Evolutionary conservation across 2,113 vertebrate species (phyloP).

Genomic region (Cacatua alba): DNA sequence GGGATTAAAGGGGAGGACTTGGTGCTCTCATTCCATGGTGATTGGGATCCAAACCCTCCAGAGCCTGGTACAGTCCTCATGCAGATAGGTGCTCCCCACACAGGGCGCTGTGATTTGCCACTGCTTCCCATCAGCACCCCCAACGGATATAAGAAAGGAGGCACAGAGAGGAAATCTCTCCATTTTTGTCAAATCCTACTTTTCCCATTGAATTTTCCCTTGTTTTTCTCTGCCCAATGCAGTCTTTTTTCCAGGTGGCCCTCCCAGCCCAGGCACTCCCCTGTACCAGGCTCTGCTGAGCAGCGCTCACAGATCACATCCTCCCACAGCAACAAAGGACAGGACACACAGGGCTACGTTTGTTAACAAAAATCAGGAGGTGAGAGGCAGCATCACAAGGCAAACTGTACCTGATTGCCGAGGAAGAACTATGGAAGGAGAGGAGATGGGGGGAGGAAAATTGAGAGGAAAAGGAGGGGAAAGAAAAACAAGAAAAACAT

Average conservation of each 20-base stretch:
- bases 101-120: neutral
- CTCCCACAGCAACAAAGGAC: conserved; percentile 63
- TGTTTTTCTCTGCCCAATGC: neutral
- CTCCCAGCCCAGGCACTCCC: neutral
- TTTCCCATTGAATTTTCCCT: neutral
- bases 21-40: neutral
- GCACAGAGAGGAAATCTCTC: neutral
- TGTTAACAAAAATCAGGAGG: neutral
- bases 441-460: conserved; percentile 23
- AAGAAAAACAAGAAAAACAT: conserved; percentile 74
- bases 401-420: conserved; percentile 99
- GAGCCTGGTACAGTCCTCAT: conserved; percentile 57
- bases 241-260: rapidly evolving
- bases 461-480: conserved; percentile 34
- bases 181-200: neutral
- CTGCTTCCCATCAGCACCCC: neutral
- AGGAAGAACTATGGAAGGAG: conserved; percentile 97
- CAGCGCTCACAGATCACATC: conserved; percentile 47
- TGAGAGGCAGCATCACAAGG: conserved; percentile 63
- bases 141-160: rapidly evolving
- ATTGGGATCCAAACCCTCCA: neutral
- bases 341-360: conserved; percentile 53
- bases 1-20: conserved; percentile 15
- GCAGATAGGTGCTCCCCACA: neutral
- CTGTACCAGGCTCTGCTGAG: conserved; percentile 67